Conservation (phyloP, 1,140 invertebrate genomes). For the Caenorhabditis tropicalis region DNA sequence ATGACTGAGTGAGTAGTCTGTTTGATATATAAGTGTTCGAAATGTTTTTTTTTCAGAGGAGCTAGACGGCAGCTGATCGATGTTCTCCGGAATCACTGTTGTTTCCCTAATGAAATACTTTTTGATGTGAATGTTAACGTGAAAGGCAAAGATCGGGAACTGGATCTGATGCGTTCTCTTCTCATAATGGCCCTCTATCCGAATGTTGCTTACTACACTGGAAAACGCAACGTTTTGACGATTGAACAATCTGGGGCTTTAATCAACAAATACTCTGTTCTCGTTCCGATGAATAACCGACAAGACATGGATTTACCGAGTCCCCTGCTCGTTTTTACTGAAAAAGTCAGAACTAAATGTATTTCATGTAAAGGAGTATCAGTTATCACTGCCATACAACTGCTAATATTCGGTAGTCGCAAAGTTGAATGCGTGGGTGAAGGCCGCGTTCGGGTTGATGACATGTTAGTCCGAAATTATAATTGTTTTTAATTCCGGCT, state of each 20-base stretch:
- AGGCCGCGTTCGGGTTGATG: constrained; percentile 81
- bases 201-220: constrained; percentile 93
- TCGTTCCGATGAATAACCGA: constrained; percentile 81
- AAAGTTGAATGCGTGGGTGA: constrained; percentile 79
- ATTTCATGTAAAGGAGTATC: constrained; percentile 97
- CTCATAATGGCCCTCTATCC: constrained; percentile 83
- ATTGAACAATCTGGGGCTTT: constrained; percentile 91
- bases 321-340: constrained; percentile 95
- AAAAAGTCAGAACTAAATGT: constrained; percentile 91
- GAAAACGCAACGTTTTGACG: constrained; percentile 87
- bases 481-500: not conserved
- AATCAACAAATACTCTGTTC: constrained; percentile 95
- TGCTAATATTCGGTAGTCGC: constrained; percentile 88
- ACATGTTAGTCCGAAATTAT: constrained; percentile 76
- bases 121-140: constrained; percentile 80
- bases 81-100: constrained; percentile 80
- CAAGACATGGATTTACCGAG: constrained; percentile 83
- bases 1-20: constrained; percentile 81
- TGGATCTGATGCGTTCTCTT: constrained; percentile 80
- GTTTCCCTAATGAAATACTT: constrained; percentile 88
- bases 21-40: not conserved
- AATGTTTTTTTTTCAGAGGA: constrained; percentile 58
- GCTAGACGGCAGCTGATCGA: constrained; percentile 83
- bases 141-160: constrained; percentile 79
- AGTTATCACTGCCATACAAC: constrained; percentile 91